These are phyloP conservation scores for Enteromius afrohamiltoni DNA, from an alignment of 2,797 vertebrate genomes.

Conservation along the genomic window DNA sequence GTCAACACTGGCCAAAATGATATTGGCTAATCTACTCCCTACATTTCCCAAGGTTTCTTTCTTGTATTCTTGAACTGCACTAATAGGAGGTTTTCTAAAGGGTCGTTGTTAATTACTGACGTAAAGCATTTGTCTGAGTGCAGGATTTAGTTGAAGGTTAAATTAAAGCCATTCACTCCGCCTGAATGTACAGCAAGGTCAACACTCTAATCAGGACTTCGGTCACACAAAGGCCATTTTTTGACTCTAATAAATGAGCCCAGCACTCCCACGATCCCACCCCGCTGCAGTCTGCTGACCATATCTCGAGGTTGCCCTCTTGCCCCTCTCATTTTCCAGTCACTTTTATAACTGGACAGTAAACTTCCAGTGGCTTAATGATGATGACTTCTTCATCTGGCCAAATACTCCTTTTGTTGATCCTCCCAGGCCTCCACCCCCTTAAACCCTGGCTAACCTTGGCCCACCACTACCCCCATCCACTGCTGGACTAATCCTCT, in stretches of 20 bases:
- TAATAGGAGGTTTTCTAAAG: slow-evolving; percentile 30
- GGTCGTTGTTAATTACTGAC: slow-evolving; percentile 57
- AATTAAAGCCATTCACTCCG: slow-evolving; percentile 77
- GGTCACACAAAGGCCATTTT: slow-evolving; percentile 71
- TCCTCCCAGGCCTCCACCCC: slow-evolving; percentile 64
- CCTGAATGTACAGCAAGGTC: slow-evolving; percentile 80
- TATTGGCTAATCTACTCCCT: neutral
- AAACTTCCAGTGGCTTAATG: slow-evolving; percentile 90
- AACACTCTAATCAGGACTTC: slow-evolving; percentile 71
- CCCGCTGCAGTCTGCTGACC: slow-evolving; percentile 42
- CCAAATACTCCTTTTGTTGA: slow-evolving; percentile 93
- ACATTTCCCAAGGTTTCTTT: neutral
- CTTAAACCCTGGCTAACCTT: slow-evolving; percentile 61
- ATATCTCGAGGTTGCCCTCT: slow-evolving; percentile 68
- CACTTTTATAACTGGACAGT: slow-evolving; percentile 87
- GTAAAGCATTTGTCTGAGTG: slow-evolving; percentile 66
- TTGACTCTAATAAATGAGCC: slow-evolving; percentile 52
- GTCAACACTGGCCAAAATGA: neutral
- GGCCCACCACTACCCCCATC: slow-evolving; percentile 64
- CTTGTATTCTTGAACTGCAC: slow-evolving; percentile 7
- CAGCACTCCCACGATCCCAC: slow-evolving; percentile 38
- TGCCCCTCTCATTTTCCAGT: slow-evolving; percentile 77
- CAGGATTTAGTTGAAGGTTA: slow-evolving; percentile 81
- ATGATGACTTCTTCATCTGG: slow-evolving; percentile 97
- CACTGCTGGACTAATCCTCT: slow-evolving; percentile 82